A percentile compares a stretch with the other conserved stretches of the same genome.
These are phyloP conservation scores for Candidula unifasciata DNA, from an alignment of 2,888 invertebrate species.

Conservation along the genomic window DNA sequence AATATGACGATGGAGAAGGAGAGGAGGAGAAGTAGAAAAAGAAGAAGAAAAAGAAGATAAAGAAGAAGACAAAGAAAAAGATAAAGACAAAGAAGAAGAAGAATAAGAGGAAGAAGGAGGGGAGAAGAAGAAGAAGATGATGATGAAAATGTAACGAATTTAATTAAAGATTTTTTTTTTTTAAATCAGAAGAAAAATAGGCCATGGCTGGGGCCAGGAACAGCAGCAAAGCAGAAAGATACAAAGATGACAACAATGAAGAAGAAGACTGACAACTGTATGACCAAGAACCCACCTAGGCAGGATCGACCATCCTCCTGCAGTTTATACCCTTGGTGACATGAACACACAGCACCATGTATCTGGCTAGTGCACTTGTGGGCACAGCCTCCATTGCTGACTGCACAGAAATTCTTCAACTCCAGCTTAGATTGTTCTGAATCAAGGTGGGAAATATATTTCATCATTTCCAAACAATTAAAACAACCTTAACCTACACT, in stretches of 20 bases:
- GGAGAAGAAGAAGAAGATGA: neutral
- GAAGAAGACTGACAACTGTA: neutral
- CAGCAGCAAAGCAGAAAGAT: neutral
- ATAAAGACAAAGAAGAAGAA: neutral
- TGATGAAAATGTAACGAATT: neutral
- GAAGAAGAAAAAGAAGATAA: neutral
- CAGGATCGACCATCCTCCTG: conserved; percentile 77
- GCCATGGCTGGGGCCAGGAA: neutral
- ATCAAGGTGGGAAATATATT: too few relatives aligned
- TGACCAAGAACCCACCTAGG: conserved; percentile 71
- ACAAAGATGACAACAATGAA: neutral
- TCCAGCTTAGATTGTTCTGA: too few relatives aligned
- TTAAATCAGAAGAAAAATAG: too few relatives aligned
- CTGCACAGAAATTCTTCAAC: conserved; percentile 10
- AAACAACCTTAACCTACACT: too few relatives aligned
- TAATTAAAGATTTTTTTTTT: too few relatives aligned
- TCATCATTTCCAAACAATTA: too few relatives aligned
- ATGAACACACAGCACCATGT: conserved; percentile 77
- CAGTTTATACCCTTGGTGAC: conserved; percentile 76
- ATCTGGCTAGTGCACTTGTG: conserved; percentile 77
- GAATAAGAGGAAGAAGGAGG: neutral
- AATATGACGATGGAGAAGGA: neutral
- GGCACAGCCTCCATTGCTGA: conserved; percentile 73
- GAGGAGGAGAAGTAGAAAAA: neutral
- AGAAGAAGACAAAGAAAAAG: neutral